Evolutionary conservation across 2,888 invertebrate genomes (phyloP).

Genomic region (Cheilosia scutellata): DNA sequence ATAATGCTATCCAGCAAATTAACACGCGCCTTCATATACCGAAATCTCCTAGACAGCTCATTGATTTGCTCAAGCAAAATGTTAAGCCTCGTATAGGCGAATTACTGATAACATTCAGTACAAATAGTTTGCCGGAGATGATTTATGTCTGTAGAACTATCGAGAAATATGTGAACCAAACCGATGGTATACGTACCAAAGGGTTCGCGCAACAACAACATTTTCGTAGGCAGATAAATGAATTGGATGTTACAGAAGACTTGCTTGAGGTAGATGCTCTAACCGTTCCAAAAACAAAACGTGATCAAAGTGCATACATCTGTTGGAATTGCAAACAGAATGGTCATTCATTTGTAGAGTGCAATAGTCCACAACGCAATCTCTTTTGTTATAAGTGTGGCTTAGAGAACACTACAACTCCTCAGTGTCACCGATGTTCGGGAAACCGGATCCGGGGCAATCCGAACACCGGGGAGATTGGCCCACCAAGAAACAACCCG

Average conservation of each 20-base stretch:
- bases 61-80: not conserved
- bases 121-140: slow-evolving; percentile 3
- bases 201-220: not conserved
- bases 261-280: not conserved
- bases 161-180: not conserved
- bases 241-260: not conserved
- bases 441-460: slow-evolving; percentile 25
- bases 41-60: too few species aligned
- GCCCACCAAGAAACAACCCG: slow-evolving; percentile 15
- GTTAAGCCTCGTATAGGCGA: not conserved
- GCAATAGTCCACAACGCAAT: not conserved
- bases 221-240: not conserved
- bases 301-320: not conserved
- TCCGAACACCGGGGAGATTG: slow-evolving; percentile 20
- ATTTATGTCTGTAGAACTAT: not conserved
- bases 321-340: slow-evolving; percentile 21
- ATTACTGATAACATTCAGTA: not conserved
- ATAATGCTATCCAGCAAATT: too few species aligned
- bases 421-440: slow-evolving; percentile 6
- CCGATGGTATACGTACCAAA: not conserved
- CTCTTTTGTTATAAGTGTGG: slow-evolving; percentile 10
- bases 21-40: too few species aligned
- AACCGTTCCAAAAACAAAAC: not conserved
- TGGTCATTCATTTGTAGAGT: not conserved
- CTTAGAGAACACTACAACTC: slow-evolving; percentile 12